Percentiles rank a stretch among this genome's conserved stretches.
Conservation (phyloP, 2,888 invertebrate species). For the Anthrax anthrax region DNA sequence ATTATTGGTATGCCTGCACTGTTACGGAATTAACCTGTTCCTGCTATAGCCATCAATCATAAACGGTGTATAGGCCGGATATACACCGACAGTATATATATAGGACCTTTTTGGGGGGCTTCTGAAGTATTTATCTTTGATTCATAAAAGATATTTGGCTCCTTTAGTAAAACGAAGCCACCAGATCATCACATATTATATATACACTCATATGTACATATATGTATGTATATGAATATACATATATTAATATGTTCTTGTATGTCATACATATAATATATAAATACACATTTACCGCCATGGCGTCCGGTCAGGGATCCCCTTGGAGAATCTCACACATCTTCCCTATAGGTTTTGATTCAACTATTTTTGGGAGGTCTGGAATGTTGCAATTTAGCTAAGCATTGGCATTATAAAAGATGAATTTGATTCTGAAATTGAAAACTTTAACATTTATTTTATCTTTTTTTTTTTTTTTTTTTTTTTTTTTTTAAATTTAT, state of each 20-base stretch:
- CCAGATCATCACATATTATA: not conserved
- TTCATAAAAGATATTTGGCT: too few species aligned
- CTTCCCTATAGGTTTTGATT: not conserved
- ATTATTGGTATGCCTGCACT: slow-evolving; percentile 8
- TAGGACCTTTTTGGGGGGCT: not conserved
- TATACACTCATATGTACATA: not conserved
- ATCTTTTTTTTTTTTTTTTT: not conserved
- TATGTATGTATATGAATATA: too few species aligned
- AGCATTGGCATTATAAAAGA: not conserved
- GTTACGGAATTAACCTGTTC: slow-evolving; percentile 8
- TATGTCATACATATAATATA: not conserved
- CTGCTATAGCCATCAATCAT: slow-evolving; percentile 9
- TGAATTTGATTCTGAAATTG: not conserved
- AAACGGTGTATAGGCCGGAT: slow-evolving; percentile 3
- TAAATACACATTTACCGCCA: not conserved
- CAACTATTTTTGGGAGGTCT: slow-evolving; percentile 8
- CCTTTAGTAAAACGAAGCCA: not conserved
- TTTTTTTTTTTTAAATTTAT: not conserved
- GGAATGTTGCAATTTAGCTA: slow-evolving; percentile 8
- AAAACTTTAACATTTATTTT: not conserved
- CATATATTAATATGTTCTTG: not conserved
- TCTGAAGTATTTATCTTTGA: not conserved
- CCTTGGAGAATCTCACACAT: slow-evolving; percentile 9
- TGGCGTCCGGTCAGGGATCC: not conserved
- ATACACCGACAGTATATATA: too few species aligned